A percentile compares a stretch with the other conserved stretches of the same genome.
Evolutionary conservation across 2,113 vertebrate species (phyloP).

Genomic region (Pituophis catenifer): DNA sequence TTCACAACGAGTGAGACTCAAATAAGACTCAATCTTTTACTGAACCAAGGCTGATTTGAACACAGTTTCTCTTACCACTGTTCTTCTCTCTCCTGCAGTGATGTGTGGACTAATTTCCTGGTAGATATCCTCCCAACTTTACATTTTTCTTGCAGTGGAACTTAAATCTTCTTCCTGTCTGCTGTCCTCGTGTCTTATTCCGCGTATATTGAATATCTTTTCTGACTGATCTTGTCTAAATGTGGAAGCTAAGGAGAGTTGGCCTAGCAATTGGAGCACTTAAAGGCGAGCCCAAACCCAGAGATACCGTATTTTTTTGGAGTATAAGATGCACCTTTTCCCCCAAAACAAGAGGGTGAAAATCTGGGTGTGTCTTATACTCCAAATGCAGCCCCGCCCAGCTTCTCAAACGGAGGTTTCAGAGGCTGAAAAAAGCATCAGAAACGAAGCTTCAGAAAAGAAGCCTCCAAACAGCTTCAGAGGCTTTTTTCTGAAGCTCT

Average conservation of each 20-base stretch:
- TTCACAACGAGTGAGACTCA: background rate
- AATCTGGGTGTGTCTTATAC: too few species aligned
- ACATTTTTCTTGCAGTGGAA: background rate
- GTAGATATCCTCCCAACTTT: background rate
- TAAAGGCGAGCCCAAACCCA: background rate
- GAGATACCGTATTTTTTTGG: background rate
- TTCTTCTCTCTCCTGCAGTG: background rate
- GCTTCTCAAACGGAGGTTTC: too few species aligned
- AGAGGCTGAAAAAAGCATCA: too few species aligned
- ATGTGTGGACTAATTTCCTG: background rate
- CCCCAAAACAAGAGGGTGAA: too few species aligned
- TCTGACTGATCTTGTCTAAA: background rate
- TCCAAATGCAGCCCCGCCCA: too few species aligned
- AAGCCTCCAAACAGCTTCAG: too few species aligned
- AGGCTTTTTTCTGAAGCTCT: too few species aligned
- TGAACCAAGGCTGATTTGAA: background rate
- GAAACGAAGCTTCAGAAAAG: too few species aligned
- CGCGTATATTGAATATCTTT: background rate
- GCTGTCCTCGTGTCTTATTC: background rate
- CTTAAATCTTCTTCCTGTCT: background rate
- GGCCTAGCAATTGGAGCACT: background rate
- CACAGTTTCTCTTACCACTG: background rate
- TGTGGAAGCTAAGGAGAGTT: background rate
- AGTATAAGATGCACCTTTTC: too few species aligned
- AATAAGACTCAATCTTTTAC: background rate